Conservation (phyloP, 1,140 invertebrate species). For the Holotrichia oblita region DNA sequence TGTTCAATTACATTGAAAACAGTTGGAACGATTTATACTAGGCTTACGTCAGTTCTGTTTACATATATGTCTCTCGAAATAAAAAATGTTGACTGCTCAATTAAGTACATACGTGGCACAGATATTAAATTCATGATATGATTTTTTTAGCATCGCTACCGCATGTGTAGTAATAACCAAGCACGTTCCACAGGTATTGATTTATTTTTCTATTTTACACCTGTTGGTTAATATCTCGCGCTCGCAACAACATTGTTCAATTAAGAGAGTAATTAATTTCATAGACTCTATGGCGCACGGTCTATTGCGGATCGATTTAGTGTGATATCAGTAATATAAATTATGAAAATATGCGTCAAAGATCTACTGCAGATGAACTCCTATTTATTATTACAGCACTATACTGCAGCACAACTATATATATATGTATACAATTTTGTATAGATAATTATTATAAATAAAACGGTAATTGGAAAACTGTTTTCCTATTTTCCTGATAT, state of each 20-base stretch:
- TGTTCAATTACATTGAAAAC: no score
- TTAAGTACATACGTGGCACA: no score
- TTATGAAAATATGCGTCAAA: neutral
- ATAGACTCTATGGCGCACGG: neutral
- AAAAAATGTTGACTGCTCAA: no score
- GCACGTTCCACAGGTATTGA: neutral
- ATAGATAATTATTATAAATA: no score
- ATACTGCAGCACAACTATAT: neutral
- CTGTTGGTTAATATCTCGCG: slow-evolving; percentile 16
- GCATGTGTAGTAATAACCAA: neutral
- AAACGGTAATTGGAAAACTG: no score
- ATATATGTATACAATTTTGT: no score
- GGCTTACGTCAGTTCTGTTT: no score
- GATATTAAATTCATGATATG: no score
- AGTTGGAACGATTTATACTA: no score
- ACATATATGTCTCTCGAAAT: no score
- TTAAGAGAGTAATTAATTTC: slow-evolving; percentile 14
- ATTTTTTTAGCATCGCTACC: no score
- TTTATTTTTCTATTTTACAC: slow-evolving; percentile 18
- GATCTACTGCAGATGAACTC: neutral
- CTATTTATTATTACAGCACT: neutral
- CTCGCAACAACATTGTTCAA: slow-evolving; percentile 9
- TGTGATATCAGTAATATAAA: neutral
- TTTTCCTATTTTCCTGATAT: no score
- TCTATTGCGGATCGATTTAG: neutral